Evolutionary conservation across 2,113 vertebrate species (phyloP), one percentile per base, ranked within the genome.

Genomic region (Phycodurus eques): DNA sequence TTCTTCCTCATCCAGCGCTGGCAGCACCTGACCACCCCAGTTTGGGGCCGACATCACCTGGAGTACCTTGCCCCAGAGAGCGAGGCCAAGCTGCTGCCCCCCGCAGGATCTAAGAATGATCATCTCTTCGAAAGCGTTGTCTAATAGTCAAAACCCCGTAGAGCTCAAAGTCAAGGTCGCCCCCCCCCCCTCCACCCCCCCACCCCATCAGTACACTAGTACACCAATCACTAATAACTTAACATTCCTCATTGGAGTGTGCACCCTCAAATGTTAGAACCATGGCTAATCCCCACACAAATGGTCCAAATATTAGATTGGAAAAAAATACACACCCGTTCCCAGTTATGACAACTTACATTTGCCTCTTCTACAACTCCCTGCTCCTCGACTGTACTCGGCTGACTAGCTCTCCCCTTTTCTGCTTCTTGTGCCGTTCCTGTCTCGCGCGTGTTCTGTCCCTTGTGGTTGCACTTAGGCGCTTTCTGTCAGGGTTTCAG

Each of bases 21-120:
- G 96, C 95, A 95, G 87, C 93, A 95, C 85, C 92, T 95, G 74
- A 99, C 94, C 67, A 95, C 94, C 68, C 97, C 97, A 0, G 90
- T 98, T 60, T 98, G 95, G 97, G 96, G 96, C 63, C 92, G 94
- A 85, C 97, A 99, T 79, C 97, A 98, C 88, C 87, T 98, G 90
- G 95, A 98, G 82, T 98, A 98, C 92, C 92, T 96, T 87, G 93
- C 96, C n/a, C 95, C 95, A 0, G 96, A 98, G 84, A 93, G 93
- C 13, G 94, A 96, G 59, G 93, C 95, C 91, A 96, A 96, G 80
- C 93, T 96, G 86, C 93, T 96, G 90, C 94, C 95, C 70, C 85
- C 91, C 66, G 74, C 87, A 72, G 93, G 87, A 81, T 91, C 93
- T 88, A 96, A 96, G 90, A 84, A 86, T 19, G 94, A 91, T 1